Evolutionary conservation across 2,113 vertebrate species (phyloP), one percentile per base, ranked within the genome.

Genomic region (Motacilla tschutschensis): DNA sequence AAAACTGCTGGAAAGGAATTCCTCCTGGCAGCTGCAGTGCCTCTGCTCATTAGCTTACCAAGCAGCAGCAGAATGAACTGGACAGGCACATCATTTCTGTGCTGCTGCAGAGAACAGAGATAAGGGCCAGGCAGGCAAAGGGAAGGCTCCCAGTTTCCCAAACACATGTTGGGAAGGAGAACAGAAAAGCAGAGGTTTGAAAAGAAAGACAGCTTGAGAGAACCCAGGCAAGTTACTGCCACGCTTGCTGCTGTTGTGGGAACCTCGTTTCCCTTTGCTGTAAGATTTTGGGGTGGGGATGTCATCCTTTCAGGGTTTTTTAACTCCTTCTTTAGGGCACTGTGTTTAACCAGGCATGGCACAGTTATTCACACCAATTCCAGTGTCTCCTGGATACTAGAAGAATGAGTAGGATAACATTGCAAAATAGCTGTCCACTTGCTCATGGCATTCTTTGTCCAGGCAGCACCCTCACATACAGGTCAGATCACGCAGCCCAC

Each of bases 1-100:
- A 85, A 28, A 95, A 93, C 94, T 94, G 88, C 93, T 92, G 91
- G 91, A 95, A 93, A 94, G 94, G 94, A 95, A 94, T 95, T 95
- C 93, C 83, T 93, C 87, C 91, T 87, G 91, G 91, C 94, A 95
- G 93, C 94, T 94, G 93, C 94, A 83, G 48, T 60, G 91, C 87
- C 91, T 75, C 79, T 80, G 87, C 93, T 94, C 89, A 67, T 92
- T 83, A 91, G 83, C 24, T 85, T 54, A 87, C 93, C 77, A 38
- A 83, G 90, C 89, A 92, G 85, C 91, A 78, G 85, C 53, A 87
- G 85, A 89, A 73, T 9, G 25, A n/a, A 86, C 25, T 3, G 63
- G 94, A 87, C 91, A 93, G 82, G 72, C 91, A 87, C 87, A 92
- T 93, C 87, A 44, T 44, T 60, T 59, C 72, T 51, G 72, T 51